These are phyloP conservation scores for Pammene aurita DNA, from an alignment of 2,888 invertebrate species.

Conservation along the genomic window DNA sequence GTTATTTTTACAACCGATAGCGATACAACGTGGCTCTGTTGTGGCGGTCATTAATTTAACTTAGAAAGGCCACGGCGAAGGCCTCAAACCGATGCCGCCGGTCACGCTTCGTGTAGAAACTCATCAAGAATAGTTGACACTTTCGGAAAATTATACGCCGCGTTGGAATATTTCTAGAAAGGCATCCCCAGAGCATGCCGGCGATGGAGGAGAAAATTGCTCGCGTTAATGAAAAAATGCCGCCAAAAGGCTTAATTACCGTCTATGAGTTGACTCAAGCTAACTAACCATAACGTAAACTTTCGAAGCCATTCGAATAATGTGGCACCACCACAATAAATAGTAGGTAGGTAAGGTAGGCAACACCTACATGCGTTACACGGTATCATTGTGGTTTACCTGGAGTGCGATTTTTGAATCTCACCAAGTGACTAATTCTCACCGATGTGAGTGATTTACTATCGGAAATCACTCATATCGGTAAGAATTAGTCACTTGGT, in stretches of 20 bases:
- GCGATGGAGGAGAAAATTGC: constrained; percentile 32
- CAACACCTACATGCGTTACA: constrained; percentile 2
- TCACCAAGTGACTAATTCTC: too few species aligned
- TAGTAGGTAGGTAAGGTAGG: too few species aligned
- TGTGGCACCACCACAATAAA: constrained; percentile 16
- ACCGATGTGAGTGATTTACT: too few species aligned
- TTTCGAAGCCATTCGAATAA: constrained; percentile 20
- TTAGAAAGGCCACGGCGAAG: constrained; percentile 73
- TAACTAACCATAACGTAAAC: constrained; percentile 33
- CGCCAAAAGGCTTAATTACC: constrained; percentile 30
- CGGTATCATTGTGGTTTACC: constrained; percentile 36
- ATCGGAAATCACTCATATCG: too few species aligned
- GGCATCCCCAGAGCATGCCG: constrained; percentile 15
- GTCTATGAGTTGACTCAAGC: constrained; percentile 21
- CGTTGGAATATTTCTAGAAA: constrained; percentile 28
- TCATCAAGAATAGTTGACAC: constrained; percentile 35
- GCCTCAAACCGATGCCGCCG: constrained; percentile 52
- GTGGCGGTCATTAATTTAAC: constrained; percentile 60
- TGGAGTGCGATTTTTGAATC: too few species aligned
- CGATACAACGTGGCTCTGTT: constrained; percentile 48
- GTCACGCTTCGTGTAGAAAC: constrained; percentile 44
- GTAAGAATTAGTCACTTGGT: too few species aligned
- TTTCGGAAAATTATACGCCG: constrained; percentile 29
- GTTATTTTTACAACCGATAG: constrained; percentile 65
- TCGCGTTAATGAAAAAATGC: constrained; percentile 33